Evolutionary conservation across 2,113 vertebrate genomes (phyloP).

Genomic region (Salvelinus sp.): DNA sequence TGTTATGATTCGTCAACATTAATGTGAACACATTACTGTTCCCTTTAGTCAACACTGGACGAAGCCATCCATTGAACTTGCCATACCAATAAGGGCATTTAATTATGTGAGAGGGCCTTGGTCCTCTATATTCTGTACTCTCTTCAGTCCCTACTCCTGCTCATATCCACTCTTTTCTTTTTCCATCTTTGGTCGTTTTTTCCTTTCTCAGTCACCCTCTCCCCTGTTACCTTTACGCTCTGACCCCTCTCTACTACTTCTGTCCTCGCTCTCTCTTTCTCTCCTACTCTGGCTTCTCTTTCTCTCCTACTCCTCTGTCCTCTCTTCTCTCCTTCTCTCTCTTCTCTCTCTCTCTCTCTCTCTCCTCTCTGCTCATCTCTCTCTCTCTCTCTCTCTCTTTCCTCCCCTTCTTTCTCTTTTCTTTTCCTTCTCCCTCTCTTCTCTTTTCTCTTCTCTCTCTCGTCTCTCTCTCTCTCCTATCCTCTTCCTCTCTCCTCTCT

Average conservation of each 20-base stretch:
- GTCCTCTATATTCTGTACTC: background rate
- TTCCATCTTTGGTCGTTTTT: background rate
- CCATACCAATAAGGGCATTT: too few relatives aligned
- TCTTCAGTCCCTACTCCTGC: slow-evolving; percentile 36
- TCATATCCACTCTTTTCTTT: slow-evolving; percentile 24
- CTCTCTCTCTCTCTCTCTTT: slow-evolving; percentile 23
- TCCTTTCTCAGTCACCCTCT: slow-evolving; percentile 4
- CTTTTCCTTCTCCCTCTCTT: too few relatives aligned
- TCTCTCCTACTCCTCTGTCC: background rate
- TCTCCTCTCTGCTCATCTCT: background rate
- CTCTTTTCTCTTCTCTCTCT: background rate
- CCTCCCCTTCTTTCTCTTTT: too few relatives aligned
- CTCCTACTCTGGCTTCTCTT: background rate
- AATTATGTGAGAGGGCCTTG: too few relatives aligned
- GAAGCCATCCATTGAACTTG: background rate
- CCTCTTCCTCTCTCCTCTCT: background rate
- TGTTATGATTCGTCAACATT: slow-evolving; percentile 21
- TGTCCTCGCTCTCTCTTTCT: background rate
- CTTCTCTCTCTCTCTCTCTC: background rate
- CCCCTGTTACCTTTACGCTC: background rate
- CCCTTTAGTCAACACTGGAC: slow-evolving; percentile 22
- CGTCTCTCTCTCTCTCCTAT: background rate
- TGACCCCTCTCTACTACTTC: background rate
- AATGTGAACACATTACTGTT: slow-evolving; percentile 27
- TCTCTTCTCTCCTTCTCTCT: background rate